phyloP scores from a whole-genome alignment of 2,888 invertebrate species.

The Cheilosia soror region DNA sequence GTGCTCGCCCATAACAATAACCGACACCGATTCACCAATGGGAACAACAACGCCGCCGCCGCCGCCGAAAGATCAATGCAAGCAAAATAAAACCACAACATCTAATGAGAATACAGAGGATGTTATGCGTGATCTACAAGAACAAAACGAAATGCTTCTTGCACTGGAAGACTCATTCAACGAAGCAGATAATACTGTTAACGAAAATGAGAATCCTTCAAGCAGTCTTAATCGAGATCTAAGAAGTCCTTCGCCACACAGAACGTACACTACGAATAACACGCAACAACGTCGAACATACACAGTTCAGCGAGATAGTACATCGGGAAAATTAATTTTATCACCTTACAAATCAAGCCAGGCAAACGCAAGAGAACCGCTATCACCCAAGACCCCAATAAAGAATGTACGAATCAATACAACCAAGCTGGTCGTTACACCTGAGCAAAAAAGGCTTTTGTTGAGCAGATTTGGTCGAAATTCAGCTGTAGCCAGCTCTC shows the following conservation, averaged over 20 bases:
- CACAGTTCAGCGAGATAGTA: slow-evolving; percentile 36
- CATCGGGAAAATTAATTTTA: slow-evolving; percentile 21
- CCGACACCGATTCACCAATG: slow-evolving; percentile 20
- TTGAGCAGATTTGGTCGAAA: slow-evolving; percentile 1
- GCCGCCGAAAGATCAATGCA: not conserved
- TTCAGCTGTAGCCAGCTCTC: not conserved
- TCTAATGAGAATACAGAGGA: not conserved
- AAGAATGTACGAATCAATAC: not conserved
- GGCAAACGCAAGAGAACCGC: not conserved
- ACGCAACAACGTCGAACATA: slow-evolving; percentile 27
- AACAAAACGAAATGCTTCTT: slow-evolving; percentile 42
- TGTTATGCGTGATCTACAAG: slow-evolving; percentile 18
- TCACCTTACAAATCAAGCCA: slow-evolving; percentile 27
- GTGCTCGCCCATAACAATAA: slow-evolving; percentile 47
- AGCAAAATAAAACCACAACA: not conserved
- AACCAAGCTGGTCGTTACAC: slow-evolving; percentile 21
- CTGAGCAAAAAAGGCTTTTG: slow-evolving; percentile 23
- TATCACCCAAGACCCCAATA: slow-evolving; percentile 1
- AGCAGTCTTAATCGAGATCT: not conserved
- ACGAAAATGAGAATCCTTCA: not conserved
- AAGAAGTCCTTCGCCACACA: not conserved
- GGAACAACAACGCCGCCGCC: not conserved
- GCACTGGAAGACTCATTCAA: not conserved
- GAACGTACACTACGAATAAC: not conserved
- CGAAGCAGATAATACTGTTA: not conserved